Evolutionary conservation across 2,113 vertebrate genomes (phyloP).

Genomic region (Elephas maximus): DNA sequence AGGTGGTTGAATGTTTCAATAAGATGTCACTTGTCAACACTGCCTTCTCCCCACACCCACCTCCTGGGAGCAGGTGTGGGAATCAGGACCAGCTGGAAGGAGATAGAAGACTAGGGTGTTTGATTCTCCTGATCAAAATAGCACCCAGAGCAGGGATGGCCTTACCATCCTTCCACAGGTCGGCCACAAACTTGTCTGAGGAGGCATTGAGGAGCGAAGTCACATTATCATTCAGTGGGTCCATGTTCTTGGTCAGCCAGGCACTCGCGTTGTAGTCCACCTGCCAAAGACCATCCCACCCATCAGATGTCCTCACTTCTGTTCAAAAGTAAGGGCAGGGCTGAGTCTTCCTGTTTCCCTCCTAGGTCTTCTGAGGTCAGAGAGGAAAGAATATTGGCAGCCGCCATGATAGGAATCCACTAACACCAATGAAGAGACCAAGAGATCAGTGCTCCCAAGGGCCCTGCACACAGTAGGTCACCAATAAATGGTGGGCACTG

Average conservation of each 20-base stretch:
- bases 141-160: background rate
- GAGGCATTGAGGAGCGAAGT: conserved; percentile 95
- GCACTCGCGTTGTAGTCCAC: conserved; percentile 95
- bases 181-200: conserved; percentile 95
- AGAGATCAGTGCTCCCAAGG: background rate
- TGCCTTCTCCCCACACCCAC: background rate
- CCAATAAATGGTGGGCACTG: background rate
- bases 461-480: background rate
- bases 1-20: background rate
- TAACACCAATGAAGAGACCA: background rate
- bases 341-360: background rate
- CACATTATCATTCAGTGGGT: conserved; percentile 97
- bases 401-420: background rate
- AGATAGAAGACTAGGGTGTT: background rate
- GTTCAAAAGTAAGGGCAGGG: background rate
- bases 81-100: background rate
- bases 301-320: background rate
- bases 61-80: background rate
- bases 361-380: background rate
- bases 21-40: background rate
- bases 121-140: background rate
- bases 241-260: conserved; percentile 99
- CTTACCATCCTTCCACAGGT: conserved; percentile 97
- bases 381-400: background rate
- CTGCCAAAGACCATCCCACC: conserved; percentile 81